A percentile compares a stretch with the other conserved stretches of the same genome.
phyloP scores from a whole-genome alignment of 1,140 invertebrate genomes.

The Ceratitis capitata region DNA sequence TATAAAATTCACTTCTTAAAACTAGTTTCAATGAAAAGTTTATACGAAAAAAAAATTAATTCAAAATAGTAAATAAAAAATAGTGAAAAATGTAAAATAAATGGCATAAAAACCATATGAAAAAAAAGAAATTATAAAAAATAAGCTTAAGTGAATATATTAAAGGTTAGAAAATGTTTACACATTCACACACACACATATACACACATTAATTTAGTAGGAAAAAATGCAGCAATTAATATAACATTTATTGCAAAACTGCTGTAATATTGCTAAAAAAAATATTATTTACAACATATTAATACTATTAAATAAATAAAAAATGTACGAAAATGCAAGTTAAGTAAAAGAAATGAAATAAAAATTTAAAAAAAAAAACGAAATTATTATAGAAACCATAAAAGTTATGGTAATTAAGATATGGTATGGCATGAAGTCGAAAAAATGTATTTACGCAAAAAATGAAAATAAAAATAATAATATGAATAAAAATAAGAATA shows the following conservation, averaged over 20 bases:
- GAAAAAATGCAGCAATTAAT: not conserved
- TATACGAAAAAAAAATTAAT: not conserved
- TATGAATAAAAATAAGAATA: too few species aligned
- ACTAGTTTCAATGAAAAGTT: too few species aligned
- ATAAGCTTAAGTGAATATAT: not conserved
- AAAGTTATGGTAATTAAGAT: not conserved
- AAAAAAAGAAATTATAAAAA: not conserved
- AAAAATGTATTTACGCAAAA: slow-evolving; percentile 31
- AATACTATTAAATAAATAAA: too few species aligned
- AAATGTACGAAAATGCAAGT: too few species aligned
- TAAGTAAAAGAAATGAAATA: not conserved
- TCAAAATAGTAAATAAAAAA: not conserved
- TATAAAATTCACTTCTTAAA: not conserved
- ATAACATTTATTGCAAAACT: too few species aligned
- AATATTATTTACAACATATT: too few species aligned
- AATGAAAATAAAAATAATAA: too few species aligned
- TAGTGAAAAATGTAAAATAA: not conserved
- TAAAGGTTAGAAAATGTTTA: not conserved
- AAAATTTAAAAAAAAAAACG: not conserved
- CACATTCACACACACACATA: not conserved
- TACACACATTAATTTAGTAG: too few species aligned
- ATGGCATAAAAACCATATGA: not conserved
- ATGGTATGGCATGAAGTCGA: not conserved
- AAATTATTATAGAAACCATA: slow-evolving; percentile 1
- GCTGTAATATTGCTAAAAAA: too few species aligned